phyloP scores from a whole-genome alignment of 2,888 invertebrate species.

The Pseudanteris insignis region DNA sequence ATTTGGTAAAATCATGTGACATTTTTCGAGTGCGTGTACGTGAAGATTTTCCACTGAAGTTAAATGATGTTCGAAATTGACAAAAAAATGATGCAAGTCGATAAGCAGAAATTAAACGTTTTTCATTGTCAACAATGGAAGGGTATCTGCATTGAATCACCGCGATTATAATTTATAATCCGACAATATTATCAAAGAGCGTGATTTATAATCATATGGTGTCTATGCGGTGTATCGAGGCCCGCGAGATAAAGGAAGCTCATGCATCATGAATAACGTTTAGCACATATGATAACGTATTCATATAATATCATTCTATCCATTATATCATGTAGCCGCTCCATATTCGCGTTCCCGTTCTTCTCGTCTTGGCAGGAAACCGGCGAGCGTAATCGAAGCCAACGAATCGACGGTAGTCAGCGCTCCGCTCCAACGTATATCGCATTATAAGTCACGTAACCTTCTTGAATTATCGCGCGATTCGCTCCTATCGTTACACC shows the following conservation, averaged over 20 bases:
- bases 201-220: too few species aligned
- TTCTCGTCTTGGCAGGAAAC: constrained; percentile 31
- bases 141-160: too few species aligned
- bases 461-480: constrained; percentile 42
- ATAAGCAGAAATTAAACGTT: too few species aligned
- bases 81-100: too few species aligned
- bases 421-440: constrained; percentile 29
- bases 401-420: constrained; percentile 38
- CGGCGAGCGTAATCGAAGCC: constrained; percentile 34
- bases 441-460: constrained; percentile 38
- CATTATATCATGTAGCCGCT: constrained; percentile 27
- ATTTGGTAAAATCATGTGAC: too few species aligned
- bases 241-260: constrained; percentile 28
- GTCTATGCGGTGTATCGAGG: constrained; percentile 10
- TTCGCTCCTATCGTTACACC: constrained; percentile 44
- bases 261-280: constrained; percentile 37
- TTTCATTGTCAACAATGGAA: too few species aligned
- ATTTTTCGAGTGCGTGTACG: too few species aligned
- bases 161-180: too few species aligned
- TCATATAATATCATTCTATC: constrained; percentile 37
- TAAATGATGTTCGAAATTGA: too few species aligned
- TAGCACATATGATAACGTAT: constrained; percentile 37
- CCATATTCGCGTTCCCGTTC: constrained; percentile 35
- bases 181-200: too few species aligned
- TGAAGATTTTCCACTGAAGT: too few species aligned